A percentile compares a stretch with the other conserved stretches of the same genome.
Conservation (phyloP, 2,113 vertebrate genomes). For the Lagenorhynchus albirostris region DNA sequence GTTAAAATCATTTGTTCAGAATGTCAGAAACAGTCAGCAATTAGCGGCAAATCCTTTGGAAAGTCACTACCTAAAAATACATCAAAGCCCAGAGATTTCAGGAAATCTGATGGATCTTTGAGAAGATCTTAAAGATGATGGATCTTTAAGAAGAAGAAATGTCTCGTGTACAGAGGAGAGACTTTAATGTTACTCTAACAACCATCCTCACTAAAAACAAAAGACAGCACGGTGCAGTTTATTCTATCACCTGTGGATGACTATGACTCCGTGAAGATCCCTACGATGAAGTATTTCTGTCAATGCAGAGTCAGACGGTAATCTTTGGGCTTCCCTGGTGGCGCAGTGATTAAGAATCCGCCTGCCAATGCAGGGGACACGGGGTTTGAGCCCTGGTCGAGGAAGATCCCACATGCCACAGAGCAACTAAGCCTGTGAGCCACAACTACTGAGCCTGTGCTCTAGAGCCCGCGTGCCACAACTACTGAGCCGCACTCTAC, state of each 20-base stretch:
- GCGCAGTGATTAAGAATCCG: too few relatives aligned
- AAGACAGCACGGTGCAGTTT: background rate
- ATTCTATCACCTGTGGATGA: background rate
- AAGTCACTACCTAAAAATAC: slow-evolving; percentile 27
- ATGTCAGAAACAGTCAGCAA: slow-evolving; percentile 31
- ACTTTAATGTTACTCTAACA: background rate
- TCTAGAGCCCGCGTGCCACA: too few relatives aligned
- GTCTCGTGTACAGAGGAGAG: background rate
- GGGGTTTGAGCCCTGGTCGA: too few relatives aligned
- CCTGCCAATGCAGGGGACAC: too few relatives aligned
- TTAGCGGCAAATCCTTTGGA: slow-evolving; percentile 31
- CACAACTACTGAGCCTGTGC: too few relatives aligned
- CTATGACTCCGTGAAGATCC: background rate
- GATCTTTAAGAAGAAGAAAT: background rate
- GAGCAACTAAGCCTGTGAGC: too few relatives aligned
- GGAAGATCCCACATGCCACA: too few relatives aligned
- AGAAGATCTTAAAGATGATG: background rate
- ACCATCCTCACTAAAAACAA: background rate
- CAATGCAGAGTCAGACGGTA: background rate
- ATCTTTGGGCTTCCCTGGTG: background rate
- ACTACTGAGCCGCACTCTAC: too few relatives aligned
- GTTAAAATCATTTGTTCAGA: slow-evolving; percentile 1
- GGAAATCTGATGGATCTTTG: background rate
- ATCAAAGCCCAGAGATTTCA: background rate
- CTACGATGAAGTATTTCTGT: background rate